Evolutionary conservation across 30 jellyfish, hydroid and myxozoan species (phyloP).

Genomic region (Sanderia malayensis): DNA sequence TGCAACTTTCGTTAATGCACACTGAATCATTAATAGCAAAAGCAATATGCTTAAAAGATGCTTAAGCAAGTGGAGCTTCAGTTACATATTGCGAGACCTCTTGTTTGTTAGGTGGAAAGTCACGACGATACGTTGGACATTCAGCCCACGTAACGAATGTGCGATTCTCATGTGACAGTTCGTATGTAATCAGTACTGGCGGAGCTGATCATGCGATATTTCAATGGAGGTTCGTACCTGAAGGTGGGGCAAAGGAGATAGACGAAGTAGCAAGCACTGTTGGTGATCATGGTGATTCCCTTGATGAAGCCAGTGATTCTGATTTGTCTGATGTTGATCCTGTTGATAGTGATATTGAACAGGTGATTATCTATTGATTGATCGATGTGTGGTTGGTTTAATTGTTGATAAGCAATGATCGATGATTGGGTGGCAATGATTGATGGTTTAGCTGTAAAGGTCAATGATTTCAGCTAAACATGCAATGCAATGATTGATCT

Average conservation of each 20-base stretch:
- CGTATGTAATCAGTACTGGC: constrained; percentile 77
- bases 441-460: too few species aligned
- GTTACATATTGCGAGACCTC: too few species aligned
- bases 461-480: too few species aligned
- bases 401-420: too few species aligned
- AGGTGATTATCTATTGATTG: constrained; percentile 30
- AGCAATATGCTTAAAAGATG: too few species aligned
- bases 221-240: constrained; percentile 95
- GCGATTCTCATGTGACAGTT: constrained; percentile 80
- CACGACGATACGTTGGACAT: constrained; percentile 82
- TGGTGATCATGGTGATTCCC: constrained; percentile 62
- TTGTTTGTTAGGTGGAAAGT: constrained; percentile 73
- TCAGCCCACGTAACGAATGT: constrained; percentile 97
- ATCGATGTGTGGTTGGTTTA: too few species aligned
- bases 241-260: constrained; percentile 62
- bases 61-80: too few species aligned
- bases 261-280: constrained; percentile 68
- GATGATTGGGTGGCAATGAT: too few species aligned
- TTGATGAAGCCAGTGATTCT: constrained; percentile 95
- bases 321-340: constrained; percentile 95
- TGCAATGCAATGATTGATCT: too few species aligned
- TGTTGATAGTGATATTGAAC: constrained; percentile 90
- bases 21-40: too few species aligned
- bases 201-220: constrained; percentile 96
- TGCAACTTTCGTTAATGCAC: too few species aligned